Percentiles rank a stretch among this genome's conserved stretches.
phyloP scores from a whole-genome alignment of 2,888 invertebrate genomes.

The Nephrocerus scutellatus region DNA sequence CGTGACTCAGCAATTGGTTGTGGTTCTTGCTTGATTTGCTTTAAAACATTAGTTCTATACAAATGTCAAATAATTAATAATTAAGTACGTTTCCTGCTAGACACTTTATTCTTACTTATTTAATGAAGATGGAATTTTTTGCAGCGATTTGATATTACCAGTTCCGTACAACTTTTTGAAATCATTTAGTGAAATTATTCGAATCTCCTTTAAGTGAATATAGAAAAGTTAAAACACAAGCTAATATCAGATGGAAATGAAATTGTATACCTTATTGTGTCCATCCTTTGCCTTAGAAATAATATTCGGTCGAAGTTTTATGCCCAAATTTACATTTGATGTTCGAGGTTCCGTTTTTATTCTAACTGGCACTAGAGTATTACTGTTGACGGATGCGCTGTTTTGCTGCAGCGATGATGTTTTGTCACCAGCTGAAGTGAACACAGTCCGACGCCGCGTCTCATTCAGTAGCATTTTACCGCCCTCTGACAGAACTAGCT shows the following conservation, averaged over 20 bases:
- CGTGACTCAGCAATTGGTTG: constrained; percentile 1
- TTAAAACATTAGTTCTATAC: too few species aligned
- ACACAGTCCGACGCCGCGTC: constrained; percentile 24
- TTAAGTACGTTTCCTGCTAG: too few species aligned
- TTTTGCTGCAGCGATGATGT: too few species aligned
- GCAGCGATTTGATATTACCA: constrained; percentile 35
- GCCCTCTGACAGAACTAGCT: constrained; percentile 76
- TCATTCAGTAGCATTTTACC: constrained; percentile 68
- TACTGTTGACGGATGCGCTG: too few species aligned
- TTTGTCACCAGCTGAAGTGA: not conserved
- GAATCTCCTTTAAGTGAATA: constrained; percentile 35
- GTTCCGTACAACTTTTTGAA: constrained; percentile 43
- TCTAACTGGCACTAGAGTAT: constrained; percentile 20
- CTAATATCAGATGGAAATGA: not conserved
- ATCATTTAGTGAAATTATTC: constrained; percentile 44
- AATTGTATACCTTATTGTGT: constrained; percentile 14
- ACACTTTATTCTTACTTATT: constrained; percentile 39
- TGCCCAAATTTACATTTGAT: constrained; percentile 10
- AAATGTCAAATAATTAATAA: too few species aligned
- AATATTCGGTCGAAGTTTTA: constrained; percentile 27
- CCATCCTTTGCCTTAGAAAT: constrained; percentile 26
- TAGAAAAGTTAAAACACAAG: not conserved
- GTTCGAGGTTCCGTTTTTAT: constrained; percentile 15
- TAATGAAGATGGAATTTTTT: constrained; percentile 36
- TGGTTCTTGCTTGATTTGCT: constrained; percentile 6